Percentiles rank a stretch among this genome's conserved stretches.
These are phyloP conservation scores for Drosophila rhopaloa DNA, from an alignment of 1,140 invertebrate genomes.

Conservation along the genomic window DNA sequence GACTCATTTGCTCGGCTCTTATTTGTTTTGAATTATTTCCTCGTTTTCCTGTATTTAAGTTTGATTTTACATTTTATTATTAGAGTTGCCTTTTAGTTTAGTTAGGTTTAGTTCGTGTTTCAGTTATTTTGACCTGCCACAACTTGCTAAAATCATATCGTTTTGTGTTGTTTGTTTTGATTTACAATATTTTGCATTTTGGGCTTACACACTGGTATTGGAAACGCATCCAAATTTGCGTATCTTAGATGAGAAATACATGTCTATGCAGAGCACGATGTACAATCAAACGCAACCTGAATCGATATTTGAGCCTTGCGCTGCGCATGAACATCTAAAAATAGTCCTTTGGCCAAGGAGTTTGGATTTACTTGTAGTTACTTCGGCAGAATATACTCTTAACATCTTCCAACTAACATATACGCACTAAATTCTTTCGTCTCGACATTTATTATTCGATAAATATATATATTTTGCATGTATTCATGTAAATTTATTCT, in stretches of 20 bases:
- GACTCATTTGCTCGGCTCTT: constrained; percentile 34
- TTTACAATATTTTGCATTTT: constrained; percentile 56
- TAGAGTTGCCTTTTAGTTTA: constrained; percentile 40
- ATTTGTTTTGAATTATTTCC: constrained; percentile 23
- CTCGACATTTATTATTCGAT: constrained; percentile 41
- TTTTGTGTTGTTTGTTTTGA: constrained; percentile 45
- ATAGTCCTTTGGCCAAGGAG: constrained; percentile 42
- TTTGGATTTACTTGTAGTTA: constrained; percentile 32
- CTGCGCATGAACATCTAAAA: constrained; percentile 45
- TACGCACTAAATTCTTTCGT: constrained; percentile 52
- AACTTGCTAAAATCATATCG: constrained; percentile 43
- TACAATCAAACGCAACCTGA: constrained; percentile 6
- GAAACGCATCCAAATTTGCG: constrained; percentile 13
- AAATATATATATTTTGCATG: constrained; percentile 52
- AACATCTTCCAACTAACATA: constrained; percentile 63
- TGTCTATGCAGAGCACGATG: constrained; percentile 2
- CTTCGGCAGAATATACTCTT: constrained; percentile 25
- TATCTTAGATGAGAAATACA: constrained; percentile 25
- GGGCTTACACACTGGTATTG: constrained; percentile 34
- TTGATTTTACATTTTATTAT: constrained; percentile 79
- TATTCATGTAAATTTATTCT: constrained; percentile 51
- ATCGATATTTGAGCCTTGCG: constrained; percentile 1
- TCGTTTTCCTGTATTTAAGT: constrained; percentile 74
- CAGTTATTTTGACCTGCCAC: constrained; percentile 23
- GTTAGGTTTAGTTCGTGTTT: constrained; percentile 41